phyloP scores from a whole-genome alignment of 92 coral and sea anemone genomes.

The Heteractis magnifica region DNA sequence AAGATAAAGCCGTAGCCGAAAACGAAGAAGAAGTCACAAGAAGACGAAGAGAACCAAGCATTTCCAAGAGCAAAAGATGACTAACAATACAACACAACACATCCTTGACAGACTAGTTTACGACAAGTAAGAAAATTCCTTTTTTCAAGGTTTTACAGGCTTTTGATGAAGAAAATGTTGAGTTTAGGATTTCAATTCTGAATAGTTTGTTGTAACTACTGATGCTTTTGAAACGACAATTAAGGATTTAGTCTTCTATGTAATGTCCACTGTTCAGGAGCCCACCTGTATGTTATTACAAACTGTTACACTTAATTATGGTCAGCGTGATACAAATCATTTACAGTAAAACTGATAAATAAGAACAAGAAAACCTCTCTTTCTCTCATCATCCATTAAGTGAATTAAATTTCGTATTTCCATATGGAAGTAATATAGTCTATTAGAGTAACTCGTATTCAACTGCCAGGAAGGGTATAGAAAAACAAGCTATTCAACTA shows the following conservation, averaged over 20 bases:
- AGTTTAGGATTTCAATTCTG: background rate
- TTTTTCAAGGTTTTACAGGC: no score
- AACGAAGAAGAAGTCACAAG: background rate
- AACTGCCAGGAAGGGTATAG: no score
- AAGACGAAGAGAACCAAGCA: background rate
- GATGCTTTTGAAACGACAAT: background rate
- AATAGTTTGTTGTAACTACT: no score
- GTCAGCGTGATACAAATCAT: no score
- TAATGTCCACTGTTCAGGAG: background rate
- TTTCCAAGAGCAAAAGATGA: background rate
- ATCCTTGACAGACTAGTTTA: conserved; percentile 71
- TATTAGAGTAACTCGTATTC: no score
- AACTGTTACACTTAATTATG: background rate
- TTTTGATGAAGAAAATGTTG: background rate
- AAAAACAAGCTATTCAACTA: no score
- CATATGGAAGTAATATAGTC: no score
- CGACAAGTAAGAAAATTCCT: conserved; percentile 61
- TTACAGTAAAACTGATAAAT: no score
- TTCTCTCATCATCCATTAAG: no score
- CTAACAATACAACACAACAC: conserved; percentile 59
- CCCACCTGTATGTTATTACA: background rate
- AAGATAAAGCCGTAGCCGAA: background rate
- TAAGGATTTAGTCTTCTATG: background rate
- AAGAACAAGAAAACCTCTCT: no score
- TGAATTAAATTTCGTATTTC: no score